phyloP scores from a whole-genome alignment of 2,888 invertebrate genomes.

The Rhimphoctona megacephalus region DNA sequence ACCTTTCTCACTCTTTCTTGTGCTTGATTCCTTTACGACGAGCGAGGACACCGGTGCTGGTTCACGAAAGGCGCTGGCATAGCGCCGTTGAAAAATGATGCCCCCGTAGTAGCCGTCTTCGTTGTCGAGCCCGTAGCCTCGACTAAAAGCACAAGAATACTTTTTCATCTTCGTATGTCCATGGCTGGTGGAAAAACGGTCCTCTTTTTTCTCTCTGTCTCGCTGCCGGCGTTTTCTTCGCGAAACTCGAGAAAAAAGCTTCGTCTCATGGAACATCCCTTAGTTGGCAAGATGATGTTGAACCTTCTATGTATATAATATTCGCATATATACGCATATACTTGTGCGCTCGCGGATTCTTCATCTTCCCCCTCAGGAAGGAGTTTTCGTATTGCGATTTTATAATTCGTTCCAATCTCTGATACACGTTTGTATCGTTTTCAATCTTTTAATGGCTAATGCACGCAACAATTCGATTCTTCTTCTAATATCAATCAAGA shows the following conservation, averaged over 20 bases:
- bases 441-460: slow-evolving; percentile 9
- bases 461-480: not conserved
- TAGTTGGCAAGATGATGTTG: slow-evolving; percentile 48
- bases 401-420: slow-evolving; percentile 54
- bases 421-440: slow-evolving; percentile 38
- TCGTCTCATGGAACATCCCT: slow-evolving; percentile 59
- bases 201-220: slow-evolving; percentile 20
- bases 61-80: slow-evolving; percentile 56
- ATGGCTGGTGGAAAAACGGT: slow-evolving; percentile 51
- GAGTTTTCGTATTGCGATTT: slow-evolving; percentile 29
- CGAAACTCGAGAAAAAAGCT: slow-evolving; percentile 53
- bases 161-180: slow-evolving; percentile 64
- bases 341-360: slow-evolving; percentile 20
- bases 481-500: not conserved
- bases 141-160: slow-evolving; percentile 79
- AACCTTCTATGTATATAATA: not conserved
- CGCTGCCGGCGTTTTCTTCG: slow-evolving; percentile 55
- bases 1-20: slow-evolving; percentile 60
- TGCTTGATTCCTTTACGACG: not conserved
- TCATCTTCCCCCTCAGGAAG: not conserved
- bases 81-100: slow-evolving; percentile 83
- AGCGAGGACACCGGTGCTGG: slow-evolving; percentile 18
- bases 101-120: slow-evolving; percentile 70
- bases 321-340: not conserved
- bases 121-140: slow-evolving; percentile 71